Evolutionary conservation across 2,888 invertebrate genomes (phyloP).

Genomic region (Tipula helvola): DNA sequence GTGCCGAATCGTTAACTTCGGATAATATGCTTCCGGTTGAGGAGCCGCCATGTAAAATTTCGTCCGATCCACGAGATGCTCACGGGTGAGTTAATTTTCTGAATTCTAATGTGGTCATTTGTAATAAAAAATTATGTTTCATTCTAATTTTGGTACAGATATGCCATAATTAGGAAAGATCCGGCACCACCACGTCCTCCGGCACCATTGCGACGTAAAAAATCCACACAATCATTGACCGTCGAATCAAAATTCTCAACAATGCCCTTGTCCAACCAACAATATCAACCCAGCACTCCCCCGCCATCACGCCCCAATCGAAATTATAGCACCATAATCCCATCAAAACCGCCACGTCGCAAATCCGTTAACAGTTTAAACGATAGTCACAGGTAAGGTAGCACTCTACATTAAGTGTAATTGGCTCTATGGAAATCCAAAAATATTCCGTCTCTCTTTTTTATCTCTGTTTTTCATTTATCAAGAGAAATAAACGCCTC

Average conservation of each 20-base stretch:
- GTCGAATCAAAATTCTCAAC: conserved; percentile 56
- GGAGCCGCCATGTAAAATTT: neutral
- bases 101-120: neutral
- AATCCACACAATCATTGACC: conserved; percentile 41
- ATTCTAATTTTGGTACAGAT: conserved; percentile 40
- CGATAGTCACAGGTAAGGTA: conserved; percentile 32
- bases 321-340: conserved; percentile 48
- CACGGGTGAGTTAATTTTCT: neutral
- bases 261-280: conserved; percentile 33
- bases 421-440: neutral
- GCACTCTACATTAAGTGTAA: neutral
- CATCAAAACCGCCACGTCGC: conserved; percentile 47
- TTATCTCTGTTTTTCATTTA: conserved; percentile 4
- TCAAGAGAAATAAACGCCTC: neutral
- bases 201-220: conserved; percentile 45
- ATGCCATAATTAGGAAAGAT: conserved; percentile 65
- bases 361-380: conserved; percentile 45
- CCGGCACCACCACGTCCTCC: conserved; percentile 45
- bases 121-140: neutral
- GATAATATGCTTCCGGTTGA: conserved; percentile 24
- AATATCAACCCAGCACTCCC: conserved; percentile 24
- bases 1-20: conserved; percentile 50
- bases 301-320: conserved; percentile 45
- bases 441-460: neutral
- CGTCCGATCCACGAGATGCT: neutral